Evolutionary conservation across 2,113 vertebrate genomes (phyloP).

Genomic region (Eonycteris spelaea): DNA sequence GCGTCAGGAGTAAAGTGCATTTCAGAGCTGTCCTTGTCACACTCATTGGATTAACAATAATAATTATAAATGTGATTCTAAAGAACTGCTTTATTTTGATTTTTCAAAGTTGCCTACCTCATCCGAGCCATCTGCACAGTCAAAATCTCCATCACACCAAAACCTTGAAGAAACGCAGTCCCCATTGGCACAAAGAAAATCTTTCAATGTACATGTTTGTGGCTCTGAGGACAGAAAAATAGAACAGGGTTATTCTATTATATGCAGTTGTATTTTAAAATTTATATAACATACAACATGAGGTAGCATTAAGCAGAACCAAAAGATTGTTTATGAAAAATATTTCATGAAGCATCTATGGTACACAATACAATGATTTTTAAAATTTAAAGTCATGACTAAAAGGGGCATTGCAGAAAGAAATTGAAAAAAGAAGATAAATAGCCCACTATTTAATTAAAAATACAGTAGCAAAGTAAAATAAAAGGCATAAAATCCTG

Average conservation of each 20-base stretch:
- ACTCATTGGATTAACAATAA: not conserved
- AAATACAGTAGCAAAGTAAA: not conserved
- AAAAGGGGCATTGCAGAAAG: not conserved
- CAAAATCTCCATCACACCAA: slow-evolving; percentile 97
- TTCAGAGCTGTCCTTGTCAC: not conserved
- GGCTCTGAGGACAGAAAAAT: slow-evolving; percentile 85
- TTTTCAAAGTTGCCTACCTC: slow-evolving; percentile 85
- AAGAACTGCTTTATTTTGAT: not conserved
- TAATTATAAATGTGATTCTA: not conserved
- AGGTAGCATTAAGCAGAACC: not conserved
- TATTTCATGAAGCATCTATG: not conserved
- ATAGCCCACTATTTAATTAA: not conserved
- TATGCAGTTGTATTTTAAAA: not conserved
- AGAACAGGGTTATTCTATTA: not conserved
- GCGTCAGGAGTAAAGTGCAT: not conserved
- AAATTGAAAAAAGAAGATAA: not conserved
- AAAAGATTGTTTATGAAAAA: not conserved
- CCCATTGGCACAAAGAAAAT: slow-evolving; percentile 94
- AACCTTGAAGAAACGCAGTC: slow-evolving; percentile 96
- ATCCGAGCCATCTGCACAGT: slow-evolving; percentile 96
- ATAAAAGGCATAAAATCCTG: not conserved
- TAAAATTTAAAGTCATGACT: slow-evolving; percentile 4
- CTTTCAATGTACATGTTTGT: slow-evolving; percentile 95
- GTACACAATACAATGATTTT: not conserved
- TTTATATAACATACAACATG: not conserved